Evolutionary conservation across 2,888 invertebrate genomes (phyloP).

Genomic region (Morpho helenor): DNA sequence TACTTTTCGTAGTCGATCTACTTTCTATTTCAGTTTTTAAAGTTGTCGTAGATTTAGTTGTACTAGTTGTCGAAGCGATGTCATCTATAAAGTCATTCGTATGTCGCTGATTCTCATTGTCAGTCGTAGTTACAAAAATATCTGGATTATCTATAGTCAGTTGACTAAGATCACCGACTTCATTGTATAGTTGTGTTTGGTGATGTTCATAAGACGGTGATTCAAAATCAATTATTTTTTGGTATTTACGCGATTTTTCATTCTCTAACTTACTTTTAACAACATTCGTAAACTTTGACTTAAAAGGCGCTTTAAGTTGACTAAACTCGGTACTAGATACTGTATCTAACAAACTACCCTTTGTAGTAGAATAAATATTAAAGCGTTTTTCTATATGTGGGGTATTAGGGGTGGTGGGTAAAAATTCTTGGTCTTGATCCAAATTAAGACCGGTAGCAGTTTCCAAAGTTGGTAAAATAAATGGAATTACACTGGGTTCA

Average conservation of each 20-base stretch:
- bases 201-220: slow-evolving; percentile 31
- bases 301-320: slow-evolving; percentile 38
- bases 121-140: slow-evolving; percentile 38
- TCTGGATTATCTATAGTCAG: slow-evolving; percentile 34
- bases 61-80: slow-evolving; percentile 68
- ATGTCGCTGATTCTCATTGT: slow-evolving; percentile 42
- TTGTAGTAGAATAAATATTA: slow-evolving; percentile 20
- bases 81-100: slow-evolving; percentile 49
- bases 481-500: slow-evolving; percentile 43
- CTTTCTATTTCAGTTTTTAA: slow-evolving; percentile 48
- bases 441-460: slow-evolving; percentile 29
- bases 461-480: slow-evolving; percentile 36
- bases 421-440: slow-evolving; percentile 37
- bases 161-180: slow-evolving; percentile 36
- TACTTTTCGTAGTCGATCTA: slow-evolving; percentile 59
- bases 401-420: slow-evolving; percentile 40
- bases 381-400: slow-evolving; percentile 40
- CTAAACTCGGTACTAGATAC: slow-evolving; percentile 37
- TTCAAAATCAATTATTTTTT: slow-evolving; percentile 45
- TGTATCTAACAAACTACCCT: slow-evolving; percentile 33
- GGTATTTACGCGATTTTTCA: slow-evolving; percentile 48
- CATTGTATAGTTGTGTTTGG: slow-evolving; percentile 23
- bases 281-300: slow-evolving; percentile 53
- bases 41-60: slow-evolving; percentile 67
- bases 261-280: slow-evolving; percentile 40